Base-by-base conservation (phyloP, 1,140 invertebrate genomes). In the Druon quercuslanigerum region DNA sequence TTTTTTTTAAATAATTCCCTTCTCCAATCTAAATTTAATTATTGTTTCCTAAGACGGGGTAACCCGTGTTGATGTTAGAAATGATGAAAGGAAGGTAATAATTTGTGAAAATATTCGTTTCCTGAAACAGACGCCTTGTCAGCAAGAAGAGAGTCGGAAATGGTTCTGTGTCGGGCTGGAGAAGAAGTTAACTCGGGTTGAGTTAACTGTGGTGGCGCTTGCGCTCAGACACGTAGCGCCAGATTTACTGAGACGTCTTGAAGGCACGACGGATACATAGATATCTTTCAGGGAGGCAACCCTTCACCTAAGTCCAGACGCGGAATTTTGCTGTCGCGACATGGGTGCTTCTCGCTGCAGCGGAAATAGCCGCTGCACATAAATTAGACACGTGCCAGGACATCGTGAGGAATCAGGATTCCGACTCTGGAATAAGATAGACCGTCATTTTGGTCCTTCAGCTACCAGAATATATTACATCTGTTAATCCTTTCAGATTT, bases 221-320 rank as follows among this genome's bases (percentile, higher is more conserved):
- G 77, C 83, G 86, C 85, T 86, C 86, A 89, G 89, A 90, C 90
- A 89, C 89, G 88, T 88, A 89, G 84, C 89, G 86, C 87, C 86
- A 90, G 89, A 90, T 91, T 91, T 90, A 90, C 87, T 89, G 88
- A 90, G 87, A 89, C 88, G 87, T 90, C 86, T 86, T 87, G 88
- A 89, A 86, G 88, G 85, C 85, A 85, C 87, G 88, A 88, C 88
- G 88, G 86, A 89, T 90, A 88, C 89, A 89, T 90, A 88, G 89
- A 91, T 90, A 90, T 90, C 89, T 90, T 89, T 87, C 85, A 85
- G 84, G 84, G 80, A 85, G 83, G 86, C 87, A 88, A 85, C 82
- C 87, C 85, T 85, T 85, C 82, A 70, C 78, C 75, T 80, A 78
- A 83, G 84, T 85, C 83, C 78, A 81, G 82, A 82, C 80, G 78